Evolutionary conservation across 2,797 vertebrate genomes (phyloP).

Genomic region (Margarornis squamiger): DNA sequence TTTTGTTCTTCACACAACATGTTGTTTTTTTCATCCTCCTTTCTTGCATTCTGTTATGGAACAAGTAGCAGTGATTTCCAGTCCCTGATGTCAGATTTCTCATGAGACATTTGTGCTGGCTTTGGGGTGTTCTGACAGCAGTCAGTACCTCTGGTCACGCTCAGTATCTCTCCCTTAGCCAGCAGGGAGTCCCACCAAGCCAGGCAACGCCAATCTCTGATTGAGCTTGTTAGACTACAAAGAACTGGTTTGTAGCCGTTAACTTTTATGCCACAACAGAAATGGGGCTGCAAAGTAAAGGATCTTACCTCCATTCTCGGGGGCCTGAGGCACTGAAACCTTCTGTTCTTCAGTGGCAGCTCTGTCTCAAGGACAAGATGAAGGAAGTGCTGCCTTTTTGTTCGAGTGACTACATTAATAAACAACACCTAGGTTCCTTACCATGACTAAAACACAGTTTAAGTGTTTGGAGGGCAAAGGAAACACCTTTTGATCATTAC

Average conservation of each 20-base stretch:
- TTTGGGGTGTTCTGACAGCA: neutral
- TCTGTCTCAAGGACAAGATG: neutral
- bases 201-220: neutral
- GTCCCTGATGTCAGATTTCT: neutral
- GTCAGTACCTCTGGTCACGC: neutral
- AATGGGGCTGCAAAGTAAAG: neutral
- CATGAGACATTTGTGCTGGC: neutral
- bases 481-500: neutral
- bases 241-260: neutral
- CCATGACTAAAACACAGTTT: neutral
- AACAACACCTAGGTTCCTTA: neutral
- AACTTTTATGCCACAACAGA: neutral
- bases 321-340: slow-evolving; percentile 6
- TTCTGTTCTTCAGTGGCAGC: neutral
- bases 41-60: neutral
- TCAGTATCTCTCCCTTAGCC: neutral
- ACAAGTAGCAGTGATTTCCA: neutral
- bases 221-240: neutral
- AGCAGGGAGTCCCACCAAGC: fast-evolving
- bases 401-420: neutral
- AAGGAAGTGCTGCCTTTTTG: neutral
- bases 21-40: neutral
- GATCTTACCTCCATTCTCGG: slow-evolving; percentile 35
- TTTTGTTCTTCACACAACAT: neutral
- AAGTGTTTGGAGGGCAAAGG: neutral